Percentiles rank a stretch among this genome's conserved stretches.
These are phyloP conservation scores for Falco peregrinus DNA, from an alignment of 2,797 vertebrate species.

Conservation along the genomic window DNA sequence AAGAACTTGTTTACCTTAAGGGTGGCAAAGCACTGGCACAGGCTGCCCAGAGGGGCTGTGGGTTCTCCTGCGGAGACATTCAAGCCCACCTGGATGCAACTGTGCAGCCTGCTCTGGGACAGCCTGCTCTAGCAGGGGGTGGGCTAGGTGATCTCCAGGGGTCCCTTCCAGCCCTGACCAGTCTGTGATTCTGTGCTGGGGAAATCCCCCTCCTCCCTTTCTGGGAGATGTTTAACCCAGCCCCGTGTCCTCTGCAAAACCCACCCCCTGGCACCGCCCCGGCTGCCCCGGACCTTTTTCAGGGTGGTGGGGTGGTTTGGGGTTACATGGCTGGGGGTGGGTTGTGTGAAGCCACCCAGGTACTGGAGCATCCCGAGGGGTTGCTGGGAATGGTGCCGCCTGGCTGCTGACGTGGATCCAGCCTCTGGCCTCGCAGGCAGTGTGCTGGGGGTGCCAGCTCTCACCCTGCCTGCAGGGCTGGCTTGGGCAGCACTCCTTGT, in stretches of 20 bases:
- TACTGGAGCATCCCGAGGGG: background rate
- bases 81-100: too few relatives aligned
- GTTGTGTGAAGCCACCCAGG: background rate
- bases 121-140: too few relatives aligned
- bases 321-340: background rate
- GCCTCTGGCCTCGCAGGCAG: background rate
- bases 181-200: too few relatives aligned
- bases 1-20: too few relatives aligned
- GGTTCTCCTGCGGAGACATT: too few relatives aligned
- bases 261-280: background rate
- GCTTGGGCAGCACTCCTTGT: background rate
- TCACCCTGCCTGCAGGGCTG: background rate
- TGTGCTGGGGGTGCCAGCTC: background rate
- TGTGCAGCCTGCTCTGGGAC: too few relatives aligned
- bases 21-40: too few relatives aligned
- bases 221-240: background rate
- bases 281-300: background rate
- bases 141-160: too few relatives aligned
- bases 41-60: too few relatives aligned
- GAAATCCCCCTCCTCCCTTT: background rate
- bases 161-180: too few relatives aligned
- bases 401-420: background rate
- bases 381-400: background rate
- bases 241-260: background rate
- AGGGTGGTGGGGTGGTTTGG: background rate